Evolutionary conservation across 2,113 vertebrate genomes (phyloP), one percentile per base, ranked within the genome.

Genomic region (Vanacampus margaritifer): DNA sequence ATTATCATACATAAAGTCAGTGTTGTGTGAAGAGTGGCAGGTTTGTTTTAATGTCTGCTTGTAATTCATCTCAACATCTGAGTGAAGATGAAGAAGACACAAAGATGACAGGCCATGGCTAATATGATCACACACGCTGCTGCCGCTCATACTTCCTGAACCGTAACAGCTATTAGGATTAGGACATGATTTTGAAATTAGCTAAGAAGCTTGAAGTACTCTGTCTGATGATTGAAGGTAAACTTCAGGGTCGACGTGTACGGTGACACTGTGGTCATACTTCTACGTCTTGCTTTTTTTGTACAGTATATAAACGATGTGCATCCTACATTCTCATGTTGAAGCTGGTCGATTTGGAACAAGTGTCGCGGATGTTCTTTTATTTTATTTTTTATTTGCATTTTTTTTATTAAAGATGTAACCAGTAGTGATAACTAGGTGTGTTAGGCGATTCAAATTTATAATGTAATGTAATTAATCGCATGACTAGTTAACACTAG

Each of bases 31-130:
- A 51, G 68, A 76, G 23, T 2, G 3, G 13, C 54, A 21, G 28
- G 19, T 48, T 61, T 63, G 12, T 74, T 83, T 79, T 68, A 74
- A 67, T 68, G 68, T 41, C 9, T 41, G 36, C n/a, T 76, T 73
- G 74, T 32, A 45, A n/a, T 37, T 8, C 48, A 56, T 69, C 53
- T 74, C 46, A 43, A 68, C 41, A 66, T 69, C n/a, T 12, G 56
- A 64, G 32, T 46, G 48, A 57, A 21, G 58, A 71, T 50, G 41
- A 79, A 62, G 24, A 50, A 35, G 37, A 23, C n/a, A 53, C 51
- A 69, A 69, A 64, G 64, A 39, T 45, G 65, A 69, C 61, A 63
- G 61, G 17, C 51, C 19, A 59, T 14, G 1, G 2, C 35, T 54
- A 39, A 75, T 48, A 12, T 39, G 36, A 61, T 61, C 19, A 61